Base-by-base conservation (phyloP, 2,888 invertebrate genomes). In the Polyploca ridens region DNA sequence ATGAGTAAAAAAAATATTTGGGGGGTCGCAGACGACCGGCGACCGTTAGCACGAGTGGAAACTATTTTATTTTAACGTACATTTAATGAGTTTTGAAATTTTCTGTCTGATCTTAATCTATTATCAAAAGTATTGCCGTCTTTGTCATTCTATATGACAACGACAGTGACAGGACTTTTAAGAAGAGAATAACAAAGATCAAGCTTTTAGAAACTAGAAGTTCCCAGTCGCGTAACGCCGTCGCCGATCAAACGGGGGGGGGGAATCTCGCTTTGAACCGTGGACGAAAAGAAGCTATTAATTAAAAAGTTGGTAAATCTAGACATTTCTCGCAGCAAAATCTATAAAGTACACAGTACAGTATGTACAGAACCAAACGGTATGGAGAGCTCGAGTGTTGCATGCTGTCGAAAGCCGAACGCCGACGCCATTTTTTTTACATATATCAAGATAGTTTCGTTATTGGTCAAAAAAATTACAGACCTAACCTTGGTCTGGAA, bases 1-100 rank as follows among this genome's bases (percentile, higher is more conserved):
- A 54, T 19, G 19, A 54, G 49, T 16, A 35, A 35, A 38, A 60
- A 35, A 88, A 89, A 90, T 89, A 90, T 90, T 90, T 88, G 89
- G 89, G 69, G 77, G 85, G 84, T 87, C 90, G 86, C 86, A 74
- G 74, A 76, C 80, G 87, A 84, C 86, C 85, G 80, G 76, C 49
- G 59, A 64, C 19, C 33, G 54, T 5, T 10, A 5, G 3, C 8
- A 58, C 57, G 33, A 2, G 3, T 49, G 13, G 49, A 46, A 44
- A n/a, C 27, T 33, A 13, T 7, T 49, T 16, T 49, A 38, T 38
- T 38, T 5, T 38, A 38, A 38, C 3, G 10, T 10, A 38, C 10
- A 38, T 38, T 38, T 10, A 10, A 38, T 10, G 3, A 10, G 7
- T 8, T 6, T 5, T 35, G 0, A 35, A 35, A 35, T 7, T 5